phyloP scores from a whole-genome alignment of 2,797 vertebrate species.

The Coregonus ussuriensis region DNA sequence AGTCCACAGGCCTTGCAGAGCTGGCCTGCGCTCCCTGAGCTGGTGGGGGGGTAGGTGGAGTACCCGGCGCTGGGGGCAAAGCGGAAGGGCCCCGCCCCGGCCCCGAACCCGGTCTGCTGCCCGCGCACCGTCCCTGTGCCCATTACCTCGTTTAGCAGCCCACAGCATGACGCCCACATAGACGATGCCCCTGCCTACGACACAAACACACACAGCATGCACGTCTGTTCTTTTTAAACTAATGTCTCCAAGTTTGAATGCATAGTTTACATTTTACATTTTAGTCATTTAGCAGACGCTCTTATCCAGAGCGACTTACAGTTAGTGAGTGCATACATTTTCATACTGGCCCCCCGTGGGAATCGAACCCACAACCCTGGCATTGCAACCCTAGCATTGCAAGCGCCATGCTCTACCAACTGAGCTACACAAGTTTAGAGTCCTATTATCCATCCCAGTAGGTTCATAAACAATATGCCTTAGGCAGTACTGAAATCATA shows the following conservation, averaged over 20 bases:
- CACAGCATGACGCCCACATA: slow-evolving; percentile 99
- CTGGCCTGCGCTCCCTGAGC: slow-evolving; percentile 79
- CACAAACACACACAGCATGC: slow-evolving; percentile 16
- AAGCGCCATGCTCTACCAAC: too few species aligned
- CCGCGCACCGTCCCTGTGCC: slow-evolving; percentile 93
- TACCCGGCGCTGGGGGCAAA: slow-evolving; percentile 89
- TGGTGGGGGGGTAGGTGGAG: slow-evolving; percentile 84
- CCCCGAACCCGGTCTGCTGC: slow-evolving; percentile 88
- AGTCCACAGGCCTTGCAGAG: slow-evolving; percentile 95
- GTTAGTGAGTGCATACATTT: too few species aligned
- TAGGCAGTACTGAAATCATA: not conserved
- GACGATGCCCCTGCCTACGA: slow-evolving; percentile 91
- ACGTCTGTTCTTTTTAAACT: not conserved
- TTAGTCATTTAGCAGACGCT: too few species aligned
- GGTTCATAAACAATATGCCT: not conserved
- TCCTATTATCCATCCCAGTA: not conserved
- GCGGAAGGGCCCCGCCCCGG: slow-evolving; percentile 88
- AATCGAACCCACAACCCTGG: too few species aligned
- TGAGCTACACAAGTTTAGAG: not conserved
- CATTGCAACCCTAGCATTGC: too few species aligned
- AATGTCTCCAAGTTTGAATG: not conserved
- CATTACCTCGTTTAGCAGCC: slow-evolving; percentile 97
- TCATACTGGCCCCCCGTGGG: too few species aligned
- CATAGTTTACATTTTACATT: not conserved
- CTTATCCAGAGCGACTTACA: too few species aligned